Base-by-base conservation (phyloP, 37 sponge, comb jelly and placozoan species). In the Beroe forskalii region DNA sequence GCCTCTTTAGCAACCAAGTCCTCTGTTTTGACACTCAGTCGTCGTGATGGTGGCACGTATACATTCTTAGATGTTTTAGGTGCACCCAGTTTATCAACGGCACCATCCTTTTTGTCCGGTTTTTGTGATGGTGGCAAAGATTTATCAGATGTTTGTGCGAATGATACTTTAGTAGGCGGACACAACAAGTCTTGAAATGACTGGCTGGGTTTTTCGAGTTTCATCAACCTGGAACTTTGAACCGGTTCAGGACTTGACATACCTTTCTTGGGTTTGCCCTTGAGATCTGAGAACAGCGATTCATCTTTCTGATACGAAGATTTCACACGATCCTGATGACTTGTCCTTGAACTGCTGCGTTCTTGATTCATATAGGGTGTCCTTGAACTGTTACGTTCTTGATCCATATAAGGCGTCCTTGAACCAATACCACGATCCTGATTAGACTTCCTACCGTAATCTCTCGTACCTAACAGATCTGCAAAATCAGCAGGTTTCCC, bases 401-500 rank as follows among this genome's bases (percentile, higher is more conserved):
- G n/a, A n/a, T n/a, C n/a, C n/a, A n/a, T n/a, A n/a, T n/a, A n/a
- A n/a, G n/a, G n/a, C n/a, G n/a, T n/a, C n/a, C n/a, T n/a, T n/a
- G n/a, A n/a, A n/a, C n/a, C n/a, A n/a, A n/a, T n/a, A n/a, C n/a
- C n/a, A n/a, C n/a, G n/a, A n/a, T n/a, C n/a, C n/a, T n/a, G n/a
- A n/a, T n/a, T n/a, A n/a, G n/a, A n/a, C n/a, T n/a, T n/a, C n/a
- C n/a, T n/a, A n/a, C n/a, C n/a, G n/a, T n/a, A n/a, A 36, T 3
- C 39, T 36, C 32, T 32, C 1, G 72, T 36, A 2, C 72, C 72
- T 35, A 69, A 33, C 35, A 69, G 19, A 69, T 27, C 38, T 36
- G 72, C 27, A 69, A 69, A 69, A 33, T 69, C 72, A 2, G 72
- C 72, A 1, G 72, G 72, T 36, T 69, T 69, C 4, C 19, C 37